Evolutionary conservation across 2,888 invertebrate genomes (phyloP).

Genomic region (Catotricha subobsoleta): DNA sequence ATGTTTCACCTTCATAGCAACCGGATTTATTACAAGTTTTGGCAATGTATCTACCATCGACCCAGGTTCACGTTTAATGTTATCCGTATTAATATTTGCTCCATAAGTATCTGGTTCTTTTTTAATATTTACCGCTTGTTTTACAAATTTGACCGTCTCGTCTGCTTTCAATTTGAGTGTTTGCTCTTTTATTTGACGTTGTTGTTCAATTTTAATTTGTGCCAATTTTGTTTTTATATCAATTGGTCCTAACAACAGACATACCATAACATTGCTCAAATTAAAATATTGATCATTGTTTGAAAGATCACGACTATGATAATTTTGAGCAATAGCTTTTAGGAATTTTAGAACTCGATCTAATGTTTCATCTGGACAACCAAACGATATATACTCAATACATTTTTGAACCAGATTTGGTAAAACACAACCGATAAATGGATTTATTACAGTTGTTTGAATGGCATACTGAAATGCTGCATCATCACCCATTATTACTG

Average conservation of each 20-base stretch:
- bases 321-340: slow-evolving; percentile 23
- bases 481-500: slow-evolving; percentile 19
- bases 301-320: slow-evolving; percentile 19
- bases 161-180: not conserved
- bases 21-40: too few relatives aligned
- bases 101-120: too few relatives aligned
- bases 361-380: slow-evolving; percentile 21
- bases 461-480: slow-evolving; percentile 17
- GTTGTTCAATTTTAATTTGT: not conserved
- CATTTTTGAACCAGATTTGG: slow-evolving; percentile 22
- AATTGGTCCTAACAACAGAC: slow-evolving; percentile 23
- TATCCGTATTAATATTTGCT: too few relatives aligned
- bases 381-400: slow-evolving; percentile 24
- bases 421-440: slow-evolving; percentile 23
- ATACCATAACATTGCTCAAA: slow-evolving; percentile 24
- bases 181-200: not conserved
- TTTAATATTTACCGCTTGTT: too few relatives aligned
- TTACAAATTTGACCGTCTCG: too few relatives aligned
- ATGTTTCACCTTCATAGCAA: too few relatives aligned
- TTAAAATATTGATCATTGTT: slow-evolving; percentile 24
- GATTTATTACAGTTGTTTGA: slow-evolving; percentile 18
- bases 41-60: too few relatives aligned
- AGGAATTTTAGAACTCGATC: slow-evolving; percentile 24
- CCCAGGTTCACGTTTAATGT: too few relatives aligned
- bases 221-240: slow-evolving; percentile 18